These are phyloP conservation scores for Rhyacophila brunnea DNA, from an alignment of 1,140 invertebrate genomes.

Conservation along the genomic window DNA sequence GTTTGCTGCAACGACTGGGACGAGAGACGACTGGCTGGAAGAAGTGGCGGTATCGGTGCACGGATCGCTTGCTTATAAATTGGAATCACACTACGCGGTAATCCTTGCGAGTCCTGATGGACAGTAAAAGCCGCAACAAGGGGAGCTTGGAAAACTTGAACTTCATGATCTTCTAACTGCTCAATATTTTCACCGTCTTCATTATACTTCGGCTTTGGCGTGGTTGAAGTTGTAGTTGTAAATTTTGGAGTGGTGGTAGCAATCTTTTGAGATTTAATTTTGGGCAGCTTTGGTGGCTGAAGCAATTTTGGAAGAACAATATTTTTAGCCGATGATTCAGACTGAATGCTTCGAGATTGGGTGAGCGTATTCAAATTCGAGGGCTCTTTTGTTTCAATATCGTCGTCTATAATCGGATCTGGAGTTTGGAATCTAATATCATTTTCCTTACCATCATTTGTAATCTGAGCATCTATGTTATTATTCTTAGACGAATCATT, in stretches of 20 bases:
- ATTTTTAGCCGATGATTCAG: slow-evolving; percentile 38
- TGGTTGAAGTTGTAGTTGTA: slow-evolving; percentile 53
- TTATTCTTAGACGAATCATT: slow-evolving; percentile 23
- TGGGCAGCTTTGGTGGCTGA: slow-evolving; percentile 33
- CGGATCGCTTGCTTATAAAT: slow-evolving; percentile 42
- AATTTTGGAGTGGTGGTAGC: slow-evolving; percentile 37
- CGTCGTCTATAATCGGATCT: slow-evolving; percentile 45
- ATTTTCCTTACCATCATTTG: slow-evolving; percentile 41
- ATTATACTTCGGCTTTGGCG: slow-evolving; percentile 59
- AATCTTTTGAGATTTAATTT: slow-evolving; percentile 33
- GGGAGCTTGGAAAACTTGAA: slow-evolving; percentile 77
- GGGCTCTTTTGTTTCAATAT: slow-evolving; percentile 45
- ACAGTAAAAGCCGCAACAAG: slow-evolving; percentile 80
- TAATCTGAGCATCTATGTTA: not conserved
- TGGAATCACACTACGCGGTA: slow-evolving; percentile 74
- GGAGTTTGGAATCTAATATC: slow-evolving; percentile 43
- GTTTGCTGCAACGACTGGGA: slow-evolving; percentile 23
- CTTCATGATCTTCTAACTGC: slow-evolving; percentile 65
- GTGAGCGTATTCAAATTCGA: slow-evolving; percentile 38
- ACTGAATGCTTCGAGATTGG: slow-evolving; percentile 45
- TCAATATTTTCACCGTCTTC: slow-evolving; percentile 65
- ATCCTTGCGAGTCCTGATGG: slow-evolving; percentile 72
- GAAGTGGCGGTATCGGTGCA: slow-evolving; percentile 25
- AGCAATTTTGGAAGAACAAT: slow-evolving; percentile 9
- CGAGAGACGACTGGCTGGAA: slow-evolving; percentile 13